phyloP scores from a whole-genome alignment of 2,797 vertebrate genomes.

The Phalanger gymnotis region DNA sequence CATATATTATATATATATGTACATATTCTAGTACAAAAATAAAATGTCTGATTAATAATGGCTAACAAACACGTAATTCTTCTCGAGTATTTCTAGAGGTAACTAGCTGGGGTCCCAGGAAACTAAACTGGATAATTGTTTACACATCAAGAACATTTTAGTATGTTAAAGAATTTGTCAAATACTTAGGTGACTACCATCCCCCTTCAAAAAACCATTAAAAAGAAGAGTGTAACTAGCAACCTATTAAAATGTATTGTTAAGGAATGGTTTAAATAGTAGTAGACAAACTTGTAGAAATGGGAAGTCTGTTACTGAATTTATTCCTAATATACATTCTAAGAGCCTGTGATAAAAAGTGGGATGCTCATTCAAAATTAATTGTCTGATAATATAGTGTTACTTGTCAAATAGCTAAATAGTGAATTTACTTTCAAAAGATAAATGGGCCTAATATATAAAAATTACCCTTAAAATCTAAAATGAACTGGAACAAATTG shows the following conservation, averaged over 20 bases:
- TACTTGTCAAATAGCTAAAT: background rate
- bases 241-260: background rate
- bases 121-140: constrained; percentile 66
- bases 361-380: background rate
- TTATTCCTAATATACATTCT: background rate
- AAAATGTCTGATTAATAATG: constrained; percentile 79
- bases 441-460: background rate
- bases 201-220: background rate
- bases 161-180: constrained; percentile 47
- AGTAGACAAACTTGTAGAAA: background rate
- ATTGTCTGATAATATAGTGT: background rate
- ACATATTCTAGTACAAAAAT: background rate
- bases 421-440: background rate
- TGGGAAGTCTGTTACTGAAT: background rate
- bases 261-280: background rate
- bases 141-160: constrained; percentile 59
- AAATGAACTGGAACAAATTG: background rate
- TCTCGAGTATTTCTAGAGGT: constrained; percentile 59
- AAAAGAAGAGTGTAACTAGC: background rate
- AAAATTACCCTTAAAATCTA: background rate
- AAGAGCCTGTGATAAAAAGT: background rate
- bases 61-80: constrained; percentile 72
- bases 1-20: background rate
- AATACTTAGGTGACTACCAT: background rate
- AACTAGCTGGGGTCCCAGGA: constrained; percentile 46